Conservation (phyloP, 2,888 invertebrate genomes). For the Dendrolimus houi region DNA sequence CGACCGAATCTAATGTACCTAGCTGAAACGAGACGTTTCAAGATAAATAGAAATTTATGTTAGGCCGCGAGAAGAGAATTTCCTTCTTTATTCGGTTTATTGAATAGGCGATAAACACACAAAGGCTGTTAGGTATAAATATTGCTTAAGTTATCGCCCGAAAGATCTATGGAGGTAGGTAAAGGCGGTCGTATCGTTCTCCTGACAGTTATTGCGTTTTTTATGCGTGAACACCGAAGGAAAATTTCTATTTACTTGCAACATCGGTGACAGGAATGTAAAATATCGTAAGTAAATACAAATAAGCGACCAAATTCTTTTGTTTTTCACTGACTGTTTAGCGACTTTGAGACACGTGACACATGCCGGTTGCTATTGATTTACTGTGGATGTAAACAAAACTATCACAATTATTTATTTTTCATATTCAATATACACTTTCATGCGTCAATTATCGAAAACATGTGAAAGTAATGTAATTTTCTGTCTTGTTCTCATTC, state of each 20-base stretch:
- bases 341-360: not conserved
- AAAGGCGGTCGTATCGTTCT: conserved; percentile 38
- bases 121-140: conserved; percentile 48
- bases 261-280: conserved; percentile 41
- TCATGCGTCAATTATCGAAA: too few species aligned
- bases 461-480: too few species aligned
- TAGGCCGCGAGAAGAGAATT: conserved; percentile 16
- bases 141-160: conserved; percentile 44
- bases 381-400: not conserved
- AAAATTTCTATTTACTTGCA: conserved; percentile 53
- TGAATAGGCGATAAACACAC: conserved; percentile 46
- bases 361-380: not conserved
- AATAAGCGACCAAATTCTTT: not conserved
- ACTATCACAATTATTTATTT: too few species aligned
- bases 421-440: too few species aligned
- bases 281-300: conserved; percentile 28
- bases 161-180: conserved; percentile 40
- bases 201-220: conserved; percentile 58
- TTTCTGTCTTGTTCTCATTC: too few species aligned
- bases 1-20: not conserved
- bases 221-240: conserved; percentile 47
- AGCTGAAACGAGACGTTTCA: not conserved
- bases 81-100: conserved; percentile 33
- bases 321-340: not conserved
- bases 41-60: conserved; percentile 1